phyloP scores from a whole-genome alignment of 2,888 invertebrate genomes.

The Leptothorax acervorum region DNA sequence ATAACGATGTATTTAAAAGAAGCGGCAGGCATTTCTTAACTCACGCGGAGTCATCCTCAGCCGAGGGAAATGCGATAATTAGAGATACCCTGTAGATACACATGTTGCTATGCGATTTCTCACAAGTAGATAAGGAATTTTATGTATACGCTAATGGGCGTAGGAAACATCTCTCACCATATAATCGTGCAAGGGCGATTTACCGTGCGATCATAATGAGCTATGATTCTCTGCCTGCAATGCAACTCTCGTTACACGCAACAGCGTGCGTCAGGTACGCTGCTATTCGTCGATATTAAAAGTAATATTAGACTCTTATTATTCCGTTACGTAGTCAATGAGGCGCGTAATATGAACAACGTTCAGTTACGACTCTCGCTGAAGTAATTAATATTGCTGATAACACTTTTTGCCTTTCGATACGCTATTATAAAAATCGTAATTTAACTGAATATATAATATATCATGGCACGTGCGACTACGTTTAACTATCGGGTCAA shows the following conservation, averaged over 20 bases:
- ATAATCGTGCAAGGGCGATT: conserved; percentile 59
- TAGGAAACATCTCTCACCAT: conserved; percentile 51
- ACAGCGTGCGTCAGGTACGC: conserved; percentile 25
- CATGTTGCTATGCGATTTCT: conserved; percentile 47
- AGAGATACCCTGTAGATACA: conserved; percentile 51
- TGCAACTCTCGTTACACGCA: conserved; percentile 56
- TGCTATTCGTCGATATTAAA: conserved; percentile 44
- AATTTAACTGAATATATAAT: background rate
- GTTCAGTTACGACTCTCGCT: conserved; percentile 13
- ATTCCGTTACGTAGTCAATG: conserved; percentile 45
- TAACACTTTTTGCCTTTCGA: background rate
- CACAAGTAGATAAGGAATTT: conserved; percentile 51
- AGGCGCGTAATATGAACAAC: conserved; percentile 48
- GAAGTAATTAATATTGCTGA: conserved; percentile 36
- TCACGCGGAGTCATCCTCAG: conserved; percentile 20
- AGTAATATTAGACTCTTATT: conserved; percentile 41
- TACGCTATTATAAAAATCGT: background rate
- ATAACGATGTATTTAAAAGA: conserved; percentile 35
- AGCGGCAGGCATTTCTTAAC: conserved; percentile 26
- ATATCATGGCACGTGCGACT: background rate
- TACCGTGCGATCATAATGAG: conserved; percentile 59
- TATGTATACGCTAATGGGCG: conserved; percentile 42
- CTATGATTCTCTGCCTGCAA: conserved; percentile 51
- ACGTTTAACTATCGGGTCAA: background rate
- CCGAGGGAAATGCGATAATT: conserved; percentile 50